phyloP scores from a whole-genome alignment of 2,888 invertebrate genomes.

The Folsomia manolachei region DNA sequence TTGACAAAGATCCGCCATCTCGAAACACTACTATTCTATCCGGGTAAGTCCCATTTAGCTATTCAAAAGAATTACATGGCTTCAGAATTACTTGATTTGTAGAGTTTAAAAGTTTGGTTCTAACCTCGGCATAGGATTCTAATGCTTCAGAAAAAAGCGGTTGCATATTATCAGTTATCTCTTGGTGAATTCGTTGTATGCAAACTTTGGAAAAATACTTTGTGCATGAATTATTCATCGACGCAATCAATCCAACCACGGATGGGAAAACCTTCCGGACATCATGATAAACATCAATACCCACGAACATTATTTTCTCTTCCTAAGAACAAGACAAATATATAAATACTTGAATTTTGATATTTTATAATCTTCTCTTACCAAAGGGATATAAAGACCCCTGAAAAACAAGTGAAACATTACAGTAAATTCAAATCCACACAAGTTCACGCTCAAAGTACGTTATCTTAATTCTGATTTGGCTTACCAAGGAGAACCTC shows the following conservation, averaged over 20 bases:
- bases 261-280: constrained; percentile 62
- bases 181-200: constrained; percentile 33
- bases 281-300: constrained; percentile 84
- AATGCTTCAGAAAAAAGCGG: constrained; percentile 63
- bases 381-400: constrained; percentile 73
- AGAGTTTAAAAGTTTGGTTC: no score
- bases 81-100: neutral
- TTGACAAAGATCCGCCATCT: constrained; percentile 91
- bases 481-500: constrained; percentile 91
- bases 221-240: constrained; percentile 72
- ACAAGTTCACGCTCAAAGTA: no score
- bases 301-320: constrained; percentile 73
- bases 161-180: constrained; percentile 16
- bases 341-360: neutral
- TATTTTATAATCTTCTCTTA: constrained; percentile 52
- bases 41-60: constrained; percentile 66
- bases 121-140: constrained; percentile 64
- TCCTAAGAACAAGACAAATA: constrained; percentile 7
- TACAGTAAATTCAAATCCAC: no score
- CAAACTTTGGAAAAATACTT: constrained; percentile 69
- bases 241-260: constrained; percentile 70
- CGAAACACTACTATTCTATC: constrained; percentile 80
- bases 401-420: no score
- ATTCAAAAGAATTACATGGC: constrained; percentile 1
- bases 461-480: no score